phyloP scores from a whole-genome alignment of 1,140 invertebrate genomes.

The Arion vulgaris region DNA sequence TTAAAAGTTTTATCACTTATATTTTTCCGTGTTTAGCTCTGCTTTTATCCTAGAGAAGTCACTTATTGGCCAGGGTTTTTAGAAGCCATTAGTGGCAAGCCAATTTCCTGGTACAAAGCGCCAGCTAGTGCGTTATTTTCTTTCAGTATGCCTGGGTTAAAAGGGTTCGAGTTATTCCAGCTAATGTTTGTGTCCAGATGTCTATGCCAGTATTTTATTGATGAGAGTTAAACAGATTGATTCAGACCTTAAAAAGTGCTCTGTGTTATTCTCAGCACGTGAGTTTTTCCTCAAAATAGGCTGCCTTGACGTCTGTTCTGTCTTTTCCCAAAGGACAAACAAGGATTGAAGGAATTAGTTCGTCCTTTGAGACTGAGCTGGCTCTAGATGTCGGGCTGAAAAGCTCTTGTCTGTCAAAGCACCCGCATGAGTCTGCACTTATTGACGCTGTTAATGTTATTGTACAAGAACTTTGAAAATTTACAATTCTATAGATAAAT shows the following conservation, averaged over 20 bases:
- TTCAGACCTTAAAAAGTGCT: background rate
- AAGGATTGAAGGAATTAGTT: background rate
- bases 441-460: background rate
- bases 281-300: background rate
- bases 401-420: background rate
- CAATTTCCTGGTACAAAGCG: background rate
- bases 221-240: background rate
- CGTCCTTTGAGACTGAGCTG: background rate
- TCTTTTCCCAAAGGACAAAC: background rate
- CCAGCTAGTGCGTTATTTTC: background rate
- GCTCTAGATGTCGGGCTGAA: background rate
- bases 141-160: background rate
- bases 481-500: no score
- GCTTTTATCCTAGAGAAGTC: background rate
- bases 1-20: background rate
- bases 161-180: background rate
- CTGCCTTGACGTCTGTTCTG: background rate
- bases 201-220: background rate
- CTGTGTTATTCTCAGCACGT: background rate
- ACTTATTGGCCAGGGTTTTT: background rate
- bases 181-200: conserved; percentile 14
- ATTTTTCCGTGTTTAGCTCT: background rate
- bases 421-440: background rate
- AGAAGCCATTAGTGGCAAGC: background rate
- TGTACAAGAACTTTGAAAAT: background rate